Evolutionary conservation across 1,140 invertebrate genomes (phyloP).

Genomic region (Drosophila nikananu): DNA sequence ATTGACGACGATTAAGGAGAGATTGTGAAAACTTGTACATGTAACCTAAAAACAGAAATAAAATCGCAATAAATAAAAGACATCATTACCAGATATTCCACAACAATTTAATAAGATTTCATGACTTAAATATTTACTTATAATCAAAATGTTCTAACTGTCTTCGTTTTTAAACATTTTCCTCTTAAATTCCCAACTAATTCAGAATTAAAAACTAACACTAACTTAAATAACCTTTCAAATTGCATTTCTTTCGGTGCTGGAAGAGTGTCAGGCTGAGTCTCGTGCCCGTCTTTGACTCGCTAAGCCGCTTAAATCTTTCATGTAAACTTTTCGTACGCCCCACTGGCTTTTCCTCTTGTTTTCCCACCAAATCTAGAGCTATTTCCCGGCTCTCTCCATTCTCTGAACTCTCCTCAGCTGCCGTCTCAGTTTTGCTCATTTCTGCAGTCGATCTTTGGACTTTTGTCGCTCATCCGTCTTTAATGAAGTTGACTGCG

Average conservation of each 20-base stretch:
- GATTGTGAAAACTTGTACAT: no score
- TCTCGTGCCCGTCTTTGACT: conserved; percentile 59
- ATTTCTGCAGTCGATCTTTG: conserved; percentile 67
- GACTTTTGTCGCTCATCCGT: conserved; percentile 43
- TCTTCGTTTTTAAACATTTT: not conserved
- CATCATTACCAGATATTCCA: no score
- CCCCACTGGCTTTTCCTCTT: conserved; percentile 17
- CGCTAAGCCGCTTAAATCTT: conserved; percentile 80
- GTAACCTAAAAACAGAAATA: no score
- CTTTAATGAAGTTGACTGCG: conserved; percentile 75
- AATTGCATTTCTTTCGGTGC: not conserved
- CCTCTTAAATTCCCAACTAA: not conserved
- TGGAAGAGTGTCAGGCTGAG: not conserved
- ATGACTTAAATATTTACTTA: not conserved
- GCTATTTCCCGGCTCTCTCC: not conserved
- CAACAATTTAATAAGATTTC: no score
- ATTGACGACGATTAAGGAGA: no score
- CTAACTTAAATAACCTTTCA: no score
- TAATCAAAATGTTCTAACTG: not conserved
- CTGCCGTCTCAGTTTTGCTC: conserved; percentile 11
- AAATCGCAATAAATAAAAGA: no score
- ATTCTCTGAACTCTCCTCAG: not conserved
- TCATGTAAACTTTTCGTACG: conserved; percentile 74
- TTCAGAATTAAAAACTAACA: not conserved
- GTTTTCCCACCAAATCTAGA: conserved; percentile 5